phyloP scores from a whole-genome alignment of 30 jellyfish, hydroid and myxozoan species.

The Pelagia noctiluca region DNA sequence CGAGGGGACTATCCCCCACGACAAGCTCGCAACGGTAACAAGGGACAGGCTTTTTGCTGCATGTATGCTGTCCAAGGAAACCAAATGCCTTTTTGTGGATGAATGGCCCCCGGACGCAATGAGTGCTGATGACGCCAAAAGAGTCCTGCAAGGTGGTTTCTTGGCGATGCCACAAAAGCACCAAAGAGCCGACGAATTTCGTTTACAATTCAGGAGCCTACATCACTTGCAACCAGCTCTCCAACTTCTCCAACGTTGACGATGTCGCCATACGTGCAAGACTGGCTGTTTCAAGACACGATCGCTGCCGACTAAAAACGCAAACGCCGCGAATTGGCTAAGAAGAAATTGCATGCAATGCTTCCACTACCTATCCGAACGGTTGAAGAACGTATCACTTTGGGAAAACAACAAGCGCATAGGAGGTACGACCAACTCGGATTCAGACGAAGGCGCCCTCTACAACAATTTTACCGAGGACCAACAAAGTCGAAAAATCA shows the following conservation, averaged over 20 bases:
- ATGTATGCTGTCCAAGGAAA: not conserved
- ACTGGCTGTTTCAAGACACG: conserved; percentile 10
- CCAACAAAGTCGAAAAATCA: not conserved
- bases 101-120: conserved; percentile 48
- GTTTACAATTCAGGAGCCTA: conserved; percentile 40
- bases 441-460: not conserved
- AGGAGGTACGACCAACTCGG: not conserved
- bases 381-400: not conserved
- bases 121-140: conserved; percentile 17
- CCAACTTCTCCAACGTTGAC: conserved; percentile 20
- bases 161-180: conserved; percentile 5
- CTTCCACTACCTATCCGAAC: not conserved
- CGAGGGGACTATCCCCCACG: conserved; percentile 30
- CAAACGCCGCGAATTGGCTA: not conserved
- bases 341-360: not conserved
- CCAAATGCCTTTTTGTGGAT: conserved; percentile 3
- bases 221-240: conserved; percentile 36
- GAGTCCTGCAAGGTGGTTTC: conserved; percentile 12
- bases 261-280: conserved; percentile 14
- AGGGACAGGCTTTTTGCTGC: conserved; percentile 29
- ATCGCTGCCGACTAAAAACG: conserved; percentile 4
- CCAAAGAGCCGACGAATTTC: conserved; percentile 7
- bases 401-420: not conserved
- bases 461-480: not conserved
- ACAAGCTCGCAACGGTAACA: conserved; percentile 21